Evolutionary conservation across 2,797 vertebrate species (phyloP), one percentile per base, ranked within the genome.

Genomic region (Danio jaintianensis): DNA sequence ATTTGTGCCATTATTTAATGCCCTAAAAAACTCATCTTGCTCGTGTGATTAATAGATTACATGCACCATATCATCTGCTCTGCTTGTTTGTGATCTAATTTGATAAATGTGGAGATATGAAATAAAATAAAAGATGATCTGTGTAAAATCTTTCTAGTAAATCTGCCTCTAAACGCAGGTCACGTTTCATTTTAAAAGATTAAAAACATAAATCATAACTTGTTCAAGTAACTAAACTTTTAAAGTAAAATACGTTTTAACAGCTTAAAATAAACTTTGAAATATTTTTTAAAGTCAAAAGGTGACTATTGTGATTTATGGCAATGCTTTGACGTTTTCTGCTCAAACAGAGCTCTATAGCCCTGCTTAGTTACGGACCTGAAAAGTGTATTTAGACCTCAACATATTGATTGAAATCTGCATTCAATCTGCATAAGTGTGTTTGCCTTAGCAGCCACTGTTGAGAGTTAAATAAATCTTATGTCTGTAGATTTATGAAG

Each of bases 321-420:
- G 4, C 29, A 43, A 8, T 16, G 59, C 45, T 48, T 3, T 15
- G 20, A 67, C 42, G 2, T 47, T 48, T 22, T 59, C 9, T 40
- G 42, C 43, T 36, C 22, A 69, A 43, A 22, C 20, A 47, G 22
- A 62, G 22, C 40, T 10, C 47, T 3, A 29, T 45, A 42, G 53
- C 11, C 18, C 76, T 7, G 13, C n/a, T 70, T 79, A 36, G 56
- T 52, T 43, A 52, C 29, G 20, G 45, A 70, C 55, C 29, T 61
- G n/a, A 70, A 64, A 40, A 48, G 38, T 62, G 50, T 20, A 13
- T 63, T 72, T 50, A 22, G 13, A 79, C 47, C 20, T 43, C 36
- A n/a, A 79, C 47, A 55, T 47, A 55, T 47, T 42, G 58, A 79
- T 64, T 53, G 20, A 63, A 72, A 79, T 47, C 20, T 63, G 58